Conservation (phyloP, 2,797 vertebrate genomes). For the Eulemur rubriventer region DNA sequence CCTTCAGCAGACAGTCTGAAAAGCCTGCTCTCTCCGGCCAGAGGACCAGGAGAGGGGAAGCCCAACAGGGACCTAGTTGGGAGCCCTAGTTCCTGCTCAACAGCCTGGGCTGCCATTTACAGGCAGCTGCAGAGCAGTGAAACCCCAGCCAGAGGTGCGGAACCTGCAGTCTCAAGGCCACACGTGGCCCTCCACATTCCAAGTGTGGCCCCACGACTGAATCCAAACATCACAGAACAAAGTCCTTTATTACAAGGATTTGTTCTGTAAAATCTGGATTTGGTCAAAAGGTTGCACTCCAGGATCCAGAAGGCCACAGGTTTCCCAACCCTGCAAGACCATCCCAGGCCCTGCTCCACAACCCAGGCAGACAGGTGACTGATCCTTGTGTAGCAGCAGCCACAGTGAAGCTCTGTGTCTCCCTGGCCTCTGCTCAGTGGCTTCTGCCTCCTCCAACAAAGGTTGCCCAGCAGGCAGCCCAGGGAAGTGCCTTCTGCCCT, state of each 20-base stretch:
- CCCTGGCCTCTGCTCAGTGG: neutral
- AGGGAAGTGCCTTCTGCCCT: neutral
- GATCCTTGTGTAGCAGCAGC: neutral
- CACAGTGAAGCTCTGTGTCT: neutral
- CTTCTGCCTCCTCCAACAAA: neutral
- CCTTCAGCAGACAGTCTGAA: neutral
- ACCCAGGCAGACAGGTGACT: neutral
- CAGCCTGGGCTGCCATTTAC: neutral
- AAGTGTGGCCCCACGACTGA: neutral
- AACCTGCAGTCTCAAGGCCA: neutral
- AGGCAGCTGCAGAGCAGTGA: neutral
- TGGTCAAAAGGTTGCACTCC: neutral
- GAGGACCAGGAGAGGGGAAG: neutral
- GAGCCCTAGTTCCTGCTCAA: neutral
- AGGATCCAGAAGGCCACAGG: neutral
- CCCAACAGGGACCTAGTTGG: neutral
- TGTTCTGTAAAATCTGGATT: neutral
- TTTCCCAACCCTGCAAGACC: too few species aligned
- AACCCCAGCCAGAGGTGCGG: neutral
- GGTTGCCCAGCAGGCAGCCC: neutral
- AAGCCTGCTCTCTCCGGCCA: neutral
- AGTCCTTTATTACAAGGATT: neutral
- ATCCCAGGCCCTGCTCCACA: neutral
- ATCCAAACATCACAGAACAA: neutral
- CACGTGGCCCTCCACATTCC: neutral